A percentile compares a stretch with the other conserved stretches of the same genome.
These are phyloP conservation scores for Andrena bicolor DNA, from an alignment of 2,888 invertebrate genomes.

Conservation along the genomic window DNA sequence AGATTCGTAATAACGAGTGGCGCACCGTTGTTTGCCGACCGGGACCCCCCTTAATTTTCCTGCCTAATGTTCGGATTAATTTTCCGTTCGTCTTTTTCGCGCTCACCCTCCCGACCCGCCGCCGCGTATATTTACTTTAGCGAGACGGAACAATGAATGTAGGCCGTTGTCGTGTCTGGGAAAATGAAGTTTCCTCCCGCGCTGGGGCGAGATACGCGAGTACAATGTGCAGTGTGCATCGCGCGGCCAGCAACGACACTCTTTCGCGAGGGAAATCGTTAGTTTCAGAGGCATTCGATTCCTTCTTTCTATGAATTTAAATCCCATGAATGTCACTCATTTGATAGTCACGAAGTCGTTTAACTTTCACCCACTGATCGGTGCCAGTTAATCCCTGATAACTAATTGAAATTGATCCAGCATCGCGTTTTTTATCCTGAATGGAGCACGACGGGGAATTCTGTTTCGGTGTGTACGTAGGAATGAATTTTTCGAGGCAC, in stretches of 20 bases:
- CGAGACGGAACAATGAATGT: slow-evolving; percentile 51
- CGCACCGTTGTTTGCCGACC: slow-evolving; percentile 66
- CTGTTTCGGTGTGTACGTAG: no score
- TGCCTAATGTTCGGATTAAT: slow-evolving; percentile 81
- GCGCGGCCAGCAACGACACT: slow-evolving; percentile 4
- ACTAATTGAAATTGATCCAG: no score
- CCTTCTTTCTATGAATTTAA: no score
- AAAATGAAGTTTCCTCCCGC: slow-evolving; percentile 28
- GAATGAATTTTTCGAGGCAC: no score
- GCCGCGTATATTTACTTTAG: slow-evolving; percentile 50
- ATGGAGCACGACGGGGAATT: no score
- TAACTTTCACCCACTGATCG: no score
- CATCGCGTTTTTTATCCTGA: no score
- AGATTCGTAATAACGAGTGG: slow-evolving; percentile 75
- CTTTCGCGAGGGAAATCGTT: slow-evolving; percentile 11
- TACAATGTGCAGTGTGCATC: slow-evolving; percentile 4
- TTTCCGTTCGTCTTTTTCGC: slow-evolving; percentile 74
- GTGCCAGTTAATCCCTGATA: no score
- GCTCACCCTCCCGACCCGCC: not conserved
- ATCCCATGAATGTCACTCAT: no score
- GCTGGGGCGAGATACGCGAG: not conserved
- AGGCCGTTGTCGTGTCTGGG: slow-evolving; percentile 40
- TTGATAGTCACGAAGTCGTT: no score
- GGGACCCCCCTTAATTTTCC: slow-evolving; percentile 78
- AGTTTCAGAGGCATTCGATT: not conserved